Base-by-base conservation (phyloP, 2,113 vertebrate genomes). In the Noturus placidus region DNA sequence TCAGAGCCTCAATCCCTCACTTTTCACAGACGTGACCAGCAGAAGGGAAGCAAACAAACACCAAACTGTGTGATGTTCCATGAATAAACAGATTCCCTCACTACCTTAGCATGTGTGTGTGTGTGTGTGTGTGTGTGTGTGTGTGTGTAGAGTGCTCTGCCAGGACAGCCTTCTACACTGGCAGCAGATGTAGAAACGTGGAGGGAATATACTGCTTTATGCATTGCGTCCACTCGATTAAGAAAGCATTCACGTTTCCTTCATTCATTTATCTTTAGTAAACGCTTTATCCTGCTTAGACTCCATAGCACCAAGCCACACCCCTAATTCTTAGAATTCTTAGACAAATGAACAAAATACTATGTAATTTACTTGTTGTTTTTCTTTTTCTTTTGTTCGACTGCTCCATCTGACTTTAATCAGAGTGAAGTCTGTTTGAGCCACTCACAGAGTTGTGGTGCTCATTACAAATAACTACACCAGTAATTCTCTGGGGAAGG, bases 31-130 rank as follows among this genome's bases (percentile, higher is more conserved):
- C 77, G 38, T 86, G 42, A 52, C 57, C 42, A 63, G 52, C 20
- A n/a, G 33, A 50, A 25, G 11, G 57, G n/a, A 25, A 85, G 20
- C 30, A 85, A 72, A 85, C 67, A 72, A 20, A 38, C 50, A 84
- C n/a, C 15, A 38, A 72, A 22, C 67, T 74, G 83, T 33, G 67
- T 38, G 52, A 72, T 72, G 67, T 38, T 84, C 25, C n/a, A 84
- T 74, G 52, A 57, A 57, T 85, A 85, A 85, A 85, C 33, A 22
- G 83, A 85, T 85, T 84, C 46, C 54, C 67, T 84, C 83, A 72
- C 42, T 82, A 22, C 69, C 33, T 35, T 15, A 10, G 69, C 38
- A 33, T 38, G 69, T 20, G 69, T 35, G 72, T 76, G 72, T 76
- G 38, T 74, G 35, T 42, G 70, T 42, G 72, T 76, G 22, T 46